Percentiles rank a stretch among this genome's conserved stretches.
These are phyloP conservation scores for Zoroaster sp. DNA, from an alignment of 53 echinoderm and acorn worm species.

Conservation along the genomic window DNA sequence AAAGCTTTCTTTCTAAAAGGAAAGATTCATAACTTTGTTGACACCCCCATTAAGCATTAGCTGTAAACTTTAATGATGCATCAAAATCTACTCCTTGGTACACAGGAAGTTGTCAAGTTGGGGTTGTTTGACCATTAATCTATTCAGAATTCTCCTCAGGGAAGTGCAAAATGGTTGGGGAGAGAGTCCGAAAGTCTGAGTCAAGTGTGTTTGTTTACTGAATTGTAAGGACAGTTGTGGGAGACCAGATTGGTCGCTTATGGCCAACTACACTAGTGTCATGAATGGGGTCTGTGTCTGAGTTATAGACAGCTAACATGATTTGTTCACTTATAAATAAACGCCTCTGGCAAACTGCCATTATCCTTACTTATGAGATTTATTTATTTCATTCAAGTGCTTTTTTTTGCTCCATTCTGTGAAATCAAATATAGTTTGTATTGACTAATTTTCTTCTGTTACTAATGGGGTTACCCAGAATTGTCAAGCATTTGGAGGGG, in stretches of 20 bases:
- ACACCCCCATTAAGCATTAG: background rate
- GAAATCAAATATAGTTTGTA: no score
- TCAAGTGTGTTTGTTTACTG: conserved; percentile 29
- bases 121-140: conserved; percentile 8
- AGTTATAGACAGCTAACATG: background rate
- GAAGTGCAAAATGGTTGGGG: background rate
- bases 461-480: no score
- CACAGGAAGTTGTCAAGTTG: conserved; percentile 31
- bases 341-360: background rate
- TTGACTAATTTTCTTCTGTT: no score
- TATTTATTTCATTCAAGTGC: background rate
- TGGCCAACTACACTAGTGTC: background rate
- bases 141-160: background rate
- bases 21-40: background rate
- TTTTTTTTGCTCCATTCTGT: no score
- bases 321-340: background rate
- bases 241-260: background rate
- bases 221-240: background rate
- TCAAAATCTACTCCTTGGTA: background rate
- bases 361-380: background rate
- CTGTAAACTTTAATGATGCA: background rate
- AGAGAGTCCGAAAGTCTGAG: conserved; percentile 50
- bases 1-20: background rate
- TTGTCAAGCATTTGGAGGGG: no score
- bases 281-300: conserved; percentile 28